A percentile compares a stretch with the other conserved stretches of the same genome.
Conservation (phyloP, 2,888 invertebrate genomes). For the Oegoconia quadripuncta region DNA sequence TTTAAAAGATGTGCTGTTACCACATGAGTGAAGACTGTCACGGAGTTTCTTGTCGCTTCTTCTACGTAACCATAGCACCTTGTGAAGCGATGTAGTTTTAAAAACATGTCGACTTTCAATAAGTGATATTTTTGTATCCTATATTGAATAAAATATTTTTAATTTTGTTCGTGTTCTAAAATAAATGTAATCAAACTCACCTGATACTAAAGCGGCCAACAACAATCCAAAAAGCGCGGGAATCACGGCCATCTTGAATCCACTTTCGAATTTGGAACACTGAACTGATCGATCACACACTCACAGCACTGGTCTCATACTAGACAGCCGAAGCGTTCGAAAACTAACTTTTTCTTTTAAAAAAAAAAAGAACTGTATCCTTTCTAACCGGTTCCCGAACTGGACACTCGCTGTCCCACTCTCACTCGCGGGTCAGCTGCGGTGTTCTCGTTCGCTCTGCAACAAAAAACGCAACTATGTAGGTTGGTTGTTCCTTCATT, state of each 20-base stretch:
- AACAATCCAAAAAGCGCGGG: constrained; percentile 68
- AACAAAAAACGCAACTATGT: constrained; percentile 63
- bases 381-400: constrained; percentile 46
- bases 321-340: constrained; percentile 46
- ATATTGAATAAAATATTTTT: no score
- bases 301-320: constrained; percentile 47
- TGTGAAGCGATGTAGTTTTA: no score
- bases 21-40: no score
- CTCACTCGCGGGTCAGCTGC: constrained; percentile 25
- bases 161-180: no score
- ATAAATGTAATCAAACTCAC: constrained; percentile 35
- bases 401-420: constrained; percentile 46
- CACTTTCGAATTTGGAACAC: constrained; percentile 35
- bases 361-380: constrained; percentile 34
- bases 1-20: no score
- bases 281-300: constrained; percentile 39
- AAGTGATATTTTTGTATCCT: no score
- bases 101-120: no score
- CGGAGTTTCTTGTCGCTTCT: no score
- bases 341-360: constrained; percentile 41
- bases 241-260: constrained; percentile 61
- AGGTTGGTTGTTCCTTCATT: constrained; percentile 35
- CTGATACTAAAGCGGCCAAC: constrained; percentile 56
- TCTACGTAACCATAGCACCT: no score
- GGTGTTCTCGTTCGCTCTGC: constrained; percentile 51